These are phyloP conservation scores for Grapholita molesta DNA, from an alignment of 1,140 invertebrate species.

Conservation along the genomic window DNA sequence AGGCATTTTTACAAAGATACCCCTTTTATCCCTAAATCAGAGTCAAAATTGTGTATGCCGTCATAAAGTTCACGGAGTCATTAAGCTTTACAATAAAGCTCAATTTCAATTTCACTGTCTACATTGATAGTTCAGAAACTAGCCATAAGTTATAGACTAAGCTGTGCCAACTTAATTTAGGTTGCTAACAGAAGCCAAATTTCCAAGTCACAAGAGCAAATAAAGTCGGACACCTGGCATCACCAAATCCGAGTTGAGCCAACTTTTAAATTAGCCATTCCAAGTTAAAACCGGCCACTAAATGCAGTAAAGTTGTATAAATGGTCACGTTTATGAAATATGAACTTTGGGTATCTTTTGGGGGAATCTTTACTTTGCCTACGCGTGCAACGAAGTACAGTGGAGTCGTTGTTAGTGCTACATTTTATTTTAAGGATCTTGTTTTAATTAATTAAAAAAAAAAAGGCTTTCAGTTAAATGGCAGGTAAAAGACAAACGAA, in stretches of 20 bases:
- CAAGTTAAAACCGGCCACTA: conserved; percentile 3
- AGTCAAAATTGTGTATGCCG: no score
- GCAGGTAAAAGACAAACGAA: no score
- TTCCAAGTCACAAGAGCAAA: conserved; percentile 12
- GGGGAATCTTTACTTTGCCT: conserved; percentile 37
- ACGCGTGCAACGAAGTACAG: background rate
- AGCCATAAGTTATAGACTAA: background rate
- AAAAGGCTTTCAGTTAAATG: no score
- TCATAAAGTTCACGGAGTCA: no score
- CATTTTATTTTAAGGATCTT: background rate
- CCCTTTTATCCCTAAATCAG: no score
- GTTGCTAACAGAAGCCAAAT: conserved; percentile 29
- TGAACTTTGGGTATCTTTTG: conserved; percentile 53
- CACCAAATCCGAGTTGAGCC: conserved; percentile 23
- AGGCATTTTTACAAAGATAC: no score
- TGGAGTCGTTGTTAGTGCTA: background rate
- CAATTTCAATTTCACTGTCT: conserved; percentile 26
- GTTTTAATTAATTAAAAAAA: background rate
- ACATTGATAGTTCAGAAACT: background rate
- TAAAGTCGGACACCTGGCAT: conserved; percentile 18
- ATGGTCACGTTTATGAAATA: conserved; percentile 72
- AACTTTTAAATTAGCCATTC: conserved; percentile 47
- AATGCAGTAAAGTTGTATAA: conserved; percentile 20
- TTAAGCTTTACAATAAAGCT: conserved; percentile 5
- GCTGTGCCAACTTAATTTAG: conserved; percentile 30